Evolutionary conservation across 2,888 invertebrate genomes (phyloP), one percentile per base, ranked within the genome.

Genomic region (Papilio gigon): DNA sequence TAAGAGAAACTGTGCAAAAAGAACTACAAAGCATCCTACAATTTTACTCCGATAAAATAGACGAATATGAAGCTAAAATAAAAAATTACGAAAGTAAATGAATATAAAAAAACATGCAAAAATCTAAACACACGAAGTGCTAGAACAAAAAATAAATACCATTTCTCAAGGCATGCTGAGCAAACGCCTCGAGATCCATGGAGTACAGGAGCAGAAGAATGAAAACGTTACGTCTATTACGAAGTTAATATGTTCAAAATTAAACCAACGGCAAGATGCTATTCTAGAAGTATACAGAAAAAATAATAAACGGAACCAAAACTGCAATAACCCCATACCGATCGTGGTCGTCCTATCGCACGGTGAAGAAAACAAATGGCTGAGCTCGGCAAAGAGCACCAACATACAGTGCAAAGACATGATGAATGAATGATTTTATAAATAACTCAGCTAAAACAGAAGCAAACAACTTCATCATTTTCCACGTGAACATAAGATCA

Each of bases 1-100:
- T 56, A 56, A 56, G 30, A 56, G 56, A 56, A 14, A 27, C 56
- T n/a, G 56, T 56, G 30, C 56, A 56, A n/a, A 56, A 56, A 56
- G 30, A 30, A 1, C 14, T 27, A 30, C 56, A 56, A 56, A 56
- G n/a, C 56, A 56, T 56, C 14, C 5, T 27, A 30, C 56, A 56
- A 27, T 56, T 56, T 30, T 17, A 20, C 35, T 6, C 58, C n/a
- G 20, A 30, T 33, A 58, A 35, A 20, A 33, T 20, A 58, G 17
- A 58, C 11, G 58, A 58, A 35, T 33, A 58, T 14, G 17, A 33
- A 33, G 8, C 20, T 9, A 33, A 20, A 58, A 30, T 58, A 9
- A 33, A 30, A 33, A 1, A 8, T 35, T 33, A 33, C 35, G 33
- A 35, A 20, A 58, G n/a, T 58, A 35, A 33, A 58, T 33, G 30